Evolutionary conservation across 2,888 invertebrate genomes (phyloP).

Genomic region (Ceriagrion tenellum): DNA sequence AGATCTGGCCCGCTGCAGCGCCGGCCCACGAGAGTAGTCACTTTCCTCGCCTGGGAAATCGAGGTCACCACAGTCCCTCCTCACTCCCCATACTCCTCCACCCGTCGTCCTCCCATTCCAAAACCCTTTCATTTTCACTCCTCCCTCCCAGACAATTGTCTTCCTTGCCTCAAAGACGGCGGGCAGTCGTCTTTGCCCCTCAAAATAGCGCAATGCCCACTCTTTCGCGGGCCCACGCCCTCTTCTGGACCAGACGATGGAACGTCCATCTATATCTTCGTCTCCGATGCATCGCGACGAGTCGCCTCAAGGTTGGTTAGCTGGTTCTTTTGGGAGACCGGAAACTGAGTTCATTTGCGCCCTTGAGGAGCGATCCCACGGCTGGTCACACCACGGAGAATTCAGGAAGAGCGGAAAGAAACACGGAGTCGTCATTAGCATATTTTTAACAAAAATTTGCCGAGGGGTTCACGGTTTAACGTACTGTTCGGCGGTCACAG

Average conservation of each 20-base stretch:
- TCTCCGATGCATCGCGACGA: no score
- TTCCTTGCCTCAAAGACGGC: background rate
- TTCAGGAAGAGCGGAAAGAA: no score
- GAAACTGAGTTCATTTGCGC: no score
- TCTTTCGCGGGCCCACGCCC: background rate
- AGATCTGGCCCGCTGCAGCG: background rate
- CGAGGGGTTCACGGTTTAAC: no score
- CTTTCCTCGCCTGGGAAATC: slow-evolving; percentile 47
- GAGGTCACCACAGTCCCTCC: slow-evolving; percentile 45
- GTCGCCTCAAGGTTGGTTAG: no score
- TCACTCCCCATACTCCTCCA: background rate
- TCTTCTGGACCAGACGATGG: background rate
- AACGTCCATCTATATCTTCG: no score
- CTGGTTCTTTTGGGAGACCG: no score
- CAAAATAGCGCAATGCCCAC: background rate
- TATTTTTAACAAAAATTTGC: no score
- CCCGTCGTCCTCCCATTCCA: slow-evolving; percentile 47
- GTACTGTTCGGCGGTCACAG: no score
- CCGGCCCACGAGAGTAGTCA: background rate
- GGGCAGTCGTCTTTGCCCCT: background rate
- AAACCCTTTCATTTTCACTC: background rate
- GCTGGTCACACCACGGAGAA: no score
- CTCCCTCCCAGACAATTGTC: background rate
- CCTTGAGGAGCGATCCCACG: no score
- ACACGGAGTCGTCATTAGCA: no score